Conservation (phyloP, 2,888 invertebrate genomes). For the Cheilosia pagana region DNA sequence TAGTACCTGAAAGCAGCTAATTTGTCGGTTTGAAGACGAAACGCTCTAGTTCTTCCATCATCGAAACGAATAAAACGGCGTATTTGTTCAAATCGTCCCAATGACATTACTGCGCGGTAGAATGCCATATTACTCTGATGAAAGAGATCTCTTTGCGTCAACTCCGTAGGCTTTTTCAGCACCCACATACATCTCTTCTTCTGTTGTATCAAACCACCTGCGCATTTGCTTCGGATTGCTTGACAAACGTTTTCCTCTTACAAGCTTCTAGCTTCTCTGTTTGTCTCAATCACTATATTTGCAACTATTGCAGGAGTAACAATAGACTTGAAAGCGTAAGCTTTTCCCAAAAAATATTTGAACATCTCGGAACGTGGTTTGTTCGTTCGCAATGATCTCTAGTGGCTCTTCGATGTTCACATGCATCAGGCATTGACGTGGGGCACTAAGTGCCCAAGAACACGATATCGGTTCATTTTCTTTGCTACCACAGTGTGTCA, state of each 20-base stretch:
- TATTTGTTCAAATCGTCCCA: conserved; percentile 34
- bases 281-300: conserved; percentile 7
- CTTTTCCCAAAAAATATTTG: conserved; percentile 4
- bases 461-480: too few relatives aligned
- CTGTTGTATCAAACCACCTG: conserved; percentile 15
- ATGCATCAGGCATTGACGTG: background rate
- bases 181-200: conserved; percentile 26
- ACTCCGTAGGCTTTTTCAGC: conserved; percentile 17
- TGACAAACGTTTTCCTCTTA: conserved; percentile 11
- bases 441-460: too few relatives aligned
- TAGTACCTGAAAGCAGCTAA: conserved; percentile 19
- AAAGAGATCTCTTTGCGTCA: conserved; percentile 11
- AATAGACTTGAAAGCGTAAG: background rate
- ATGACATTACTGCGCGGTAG: conserved; percentile 29
- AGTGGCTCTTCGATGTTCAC: conserved; percentile 2
- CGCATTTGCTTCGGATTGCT: conserved; percentile 10
- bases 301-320: conserved; percentile 1
- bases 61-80: conserved; percentile 26
- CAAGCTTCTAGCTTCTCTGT: background rate
- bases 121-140: conserved; percentile 24
- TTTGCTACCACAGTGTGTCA: too few relatives aligned
- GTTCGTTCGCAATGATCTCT: background rate
- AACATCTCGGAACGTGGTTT: conserved; percentile 7
- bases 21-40: conserved; percentile 23
- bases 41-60: conserved; percentile 27